Evolutionary conservation across 2,113 vertebrate genomes (phyloP).

Genomic region (Petrocephalus zakoni): DNA sequence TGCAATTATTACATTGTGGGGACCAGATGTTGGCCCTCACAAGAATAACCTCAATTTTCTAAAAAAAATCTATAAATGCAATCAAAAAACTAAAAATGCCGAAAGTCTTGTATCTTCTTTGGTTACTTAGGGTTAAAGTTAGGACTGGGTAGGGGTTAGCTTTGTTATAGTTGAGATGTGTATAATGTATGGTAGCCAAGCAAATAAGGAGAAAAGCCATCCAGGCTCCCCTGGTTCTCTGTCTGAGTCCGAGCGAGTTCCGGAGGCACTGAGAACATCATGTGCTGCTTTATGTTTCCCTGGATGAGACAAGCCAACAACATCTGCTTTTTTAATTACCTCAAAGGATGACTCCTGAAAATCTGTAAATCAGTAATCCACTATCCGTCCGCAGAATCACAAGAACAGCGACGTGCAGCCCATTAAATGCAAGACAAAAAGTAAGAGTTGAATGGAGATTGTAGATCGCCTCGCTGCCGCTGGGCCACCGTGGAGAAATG

Average conservation of each 20-base stretch:
- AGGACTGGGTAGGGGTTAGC: background rate
- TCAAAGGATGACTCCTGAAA: constrained; percentile 31
- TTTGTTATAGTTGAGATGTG: background rate
- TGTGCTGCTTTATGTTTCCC: constrained; percentile 55
- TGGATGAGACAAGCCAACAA: constrained; percentile 35
- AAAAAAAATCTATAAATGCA: background rate
- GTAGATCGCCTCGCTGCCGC: background rate
- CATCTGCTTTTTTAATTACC: constrained; percentile 33
- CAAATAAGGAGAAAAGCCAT: constrained; percentile 7
- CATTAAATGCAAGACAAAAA: background rate
- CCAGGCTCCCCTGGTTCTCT: constrained; percentile 42
- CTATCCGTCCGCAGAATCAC: constrained; percentile 22
- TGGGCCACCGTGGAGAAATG: background rate
- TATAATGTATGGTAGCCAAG: background rate
- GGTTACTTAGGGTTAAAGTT: background rate
- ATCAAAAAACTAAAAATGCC: background rate
- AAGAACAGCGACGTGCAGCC: background rate
- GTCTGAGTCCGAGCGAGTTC: constrained; percentile 52
- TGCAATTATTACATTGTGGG: background rate
- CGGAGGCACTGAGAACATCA: constrained; percentile 53
- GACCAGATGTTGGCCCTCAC: background rate
- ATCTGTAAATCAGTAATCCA: constrained; percentile 26
- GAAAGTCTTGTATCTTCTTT: background rate
- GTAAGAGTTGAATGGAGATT: constrained; percentile 21
- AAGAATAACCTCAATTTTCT: background rate